These are phyloP conservation scores for Micoletzkya japonica DNA, from an alignment of 2,888 invertebrate genomes.

Conservation along the genomic window DNA sequence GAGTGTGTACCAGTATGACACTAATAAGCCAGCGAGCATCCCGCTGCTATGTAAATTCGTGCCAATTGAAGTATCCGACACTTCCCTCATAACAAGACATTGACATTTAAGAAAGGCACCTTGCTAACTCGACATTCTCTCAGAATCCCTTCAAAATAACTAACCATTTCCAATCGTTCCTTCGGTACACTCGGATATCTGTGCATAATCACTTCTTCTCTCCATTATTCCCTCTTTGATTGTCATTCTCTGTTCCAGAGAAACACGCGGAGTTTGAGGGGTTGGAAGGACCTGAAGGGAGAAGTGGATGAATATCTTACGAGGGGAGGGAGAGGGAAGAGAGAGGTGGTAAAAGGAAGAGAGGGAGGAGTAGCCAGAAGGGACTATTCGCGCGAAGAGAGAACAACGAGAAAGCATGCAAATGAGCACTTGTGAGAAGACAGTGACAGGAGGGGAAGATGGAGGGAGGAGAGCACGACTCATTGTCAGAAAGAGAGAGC, in stretches of 20 bases:
- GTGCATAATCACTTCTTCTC: constrained; percentile 36
- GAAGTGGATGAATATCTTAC: background rate
- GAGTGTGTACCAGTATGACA: too few species aligned
- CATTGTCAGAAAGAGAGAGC: too few species aligned
- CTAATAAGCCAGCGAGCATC: too few species aligned
- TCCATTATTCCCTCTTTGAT: constrained; percentile 10
- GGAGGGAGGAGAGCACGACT: too few species aligned
- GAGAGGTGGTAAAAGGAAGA: background rate
- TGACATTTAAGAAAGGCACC: too few species aligned
- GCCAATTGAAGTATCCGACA: too few species aligned
- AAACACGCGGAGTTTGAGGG: constrained; percentile 41
- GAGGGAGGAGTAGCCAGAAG: background rate
- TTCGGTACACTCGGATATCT: constrained; percentile 34
- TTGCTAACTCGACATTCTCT: too few species aligned
- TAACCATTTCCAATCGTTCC: background rate
- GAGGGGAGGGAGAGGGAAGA: background rate
- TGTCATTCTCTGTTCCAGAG: constrained; percentile 14
- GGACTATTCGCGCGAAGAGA: background rate
- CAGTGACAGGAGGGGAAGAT: background rate
- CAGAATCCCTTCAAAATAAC: too few species aligned
- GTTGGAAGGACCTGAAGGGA: constrained; percentile 49
- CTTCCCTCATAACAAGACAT: too few species aligned
- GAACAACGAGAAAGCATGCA: background rate
- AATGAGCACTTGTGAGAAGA: background rate
- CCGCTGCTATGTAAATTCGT: too few species aligned